phyloP scores from a whole-genome alignment of 2,113 vertebrate species.

The Sceloporus undulatus region DNA sequence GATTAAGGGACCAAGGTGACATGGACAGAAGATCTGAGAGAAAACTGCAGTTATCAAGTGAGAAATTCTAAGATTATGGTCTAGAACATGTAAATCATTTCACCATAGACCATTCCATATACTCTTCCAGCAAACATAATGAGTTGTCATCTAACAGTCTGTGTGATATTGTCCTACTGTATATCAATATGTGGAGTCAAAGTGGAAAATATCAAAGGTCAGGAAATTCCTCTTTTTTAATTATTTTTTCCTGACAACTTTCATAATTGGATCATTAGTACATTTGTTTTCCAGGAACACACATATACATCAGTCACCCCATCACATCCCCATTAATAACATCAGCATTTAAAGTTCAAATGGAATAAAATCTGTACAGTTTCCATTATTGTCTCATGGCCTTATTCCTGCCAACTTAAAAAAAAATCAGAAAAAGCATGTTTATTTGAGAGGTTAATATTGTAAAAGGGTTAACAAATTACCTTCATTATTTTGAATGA shows the following conservation, averaged over 20 bases:
- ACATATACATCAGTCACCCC: too few species aligned
- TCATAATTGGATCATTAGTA: neutral
- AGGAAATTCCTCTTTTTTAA: too few species aligned
- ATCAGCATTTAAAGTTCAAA: neutral
- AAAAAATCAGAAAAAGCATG: neutral
- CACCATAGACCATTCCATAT: neutral
- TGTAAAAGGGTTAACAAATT: too few species aligned
- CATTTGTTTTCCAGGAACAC: neutral
- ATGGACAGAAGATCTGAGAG: neutral
- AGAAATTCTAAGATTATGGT: neutral
- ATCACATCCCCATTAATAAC: neutral
- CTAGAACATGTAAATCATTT: too few species aligned
- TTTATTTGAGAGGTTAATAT: neutral
- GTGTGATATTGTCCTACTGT: too few species aligned
- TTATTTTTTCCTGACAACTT: too few species aligned
- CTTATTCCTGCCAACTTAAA: neutral
- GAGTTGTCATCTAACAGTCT: neutral
- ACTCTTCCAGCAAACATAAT: neutral
- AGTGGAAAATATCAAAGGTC: too few species aligned
- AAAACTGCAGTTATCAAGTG: neutral
- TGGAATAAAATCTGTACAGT: neutral
- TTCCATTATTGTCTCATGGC: neutral
- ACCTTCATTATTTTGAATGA: slow-evolving; percentile 1
- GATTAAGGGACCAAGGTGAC: neutral
- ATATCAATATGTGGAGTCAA: too few species aligned